phyloP scores from a whole-genome alignment of 1,140 invertebrate genomes.

The Drosophila gunungcola region DNA sequence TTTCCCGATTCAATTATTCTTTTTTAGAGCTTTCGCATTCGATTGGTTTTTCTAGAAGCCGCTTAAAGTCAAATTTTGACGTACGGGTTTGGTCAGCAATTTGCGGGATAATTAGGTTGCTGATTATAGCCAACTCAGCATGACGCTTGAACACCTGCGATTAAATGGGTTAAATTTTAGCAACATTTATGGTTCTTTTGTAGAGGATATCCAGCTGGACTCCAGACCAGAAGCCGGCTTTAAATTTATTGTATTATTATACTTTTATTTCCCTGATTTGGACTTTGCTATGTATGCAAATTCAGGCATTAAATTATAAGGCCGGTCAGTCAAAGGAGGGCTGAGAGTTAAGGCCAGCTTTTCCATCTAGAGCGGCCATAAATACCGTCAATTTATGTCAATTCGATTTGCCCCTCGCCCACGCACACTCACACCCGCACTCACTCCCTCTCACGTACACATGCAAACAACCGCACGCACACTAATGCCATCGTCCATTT shows the following conservation, averaged over 20 bases:
- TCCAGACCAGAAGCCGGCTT: slow-evolving; percentile 11
- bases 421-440: slow-evolving; percentile 5
- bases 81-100: slow-evolving; percentile 12
- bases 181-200: slow-evolving; percentile 3
- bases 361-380: slow-evolving; percentile 43
- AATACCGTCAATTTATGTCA: slow-evolving; percentile 72
- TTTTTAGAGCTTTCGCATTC: slow-evolving; percentile 8
- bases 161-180: neutral
- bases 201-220: neutral
- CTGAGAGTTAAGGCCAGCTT: slow-evolving; percentile 38
- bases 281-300: slow-evolving; percentile 20
- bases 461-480: slow-evolving; percentile 10
- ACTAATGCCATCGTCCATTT: slow-evolving; percentile 61
- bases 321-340: slow-evolving; percentile 15
- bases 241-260: slow-evolving; percentile 23
- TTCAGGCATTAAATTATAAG: slow-evolving; percentile 35
- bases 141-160: slow-evolving; percentile 17
- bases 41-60: slow-evolving; percentile 14
- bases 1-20: slow-evolving; percentile 36
- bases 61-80: slow-evolving; percentile 18
- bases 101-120: slow-evolving; percentile 24
- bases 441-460: neutral
- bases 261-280: slow-evolving; percentile 29
- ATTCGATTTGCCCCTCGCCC: slow-evolving; percentile 63
- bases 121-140: slow-evolving; percentile 27